Evolutionary conservation across 2,888 invertebrate genomes (phyloP), one percentile per base, ranked within the genome.

Genomic region (Diadegma fenestrale): DNA sequence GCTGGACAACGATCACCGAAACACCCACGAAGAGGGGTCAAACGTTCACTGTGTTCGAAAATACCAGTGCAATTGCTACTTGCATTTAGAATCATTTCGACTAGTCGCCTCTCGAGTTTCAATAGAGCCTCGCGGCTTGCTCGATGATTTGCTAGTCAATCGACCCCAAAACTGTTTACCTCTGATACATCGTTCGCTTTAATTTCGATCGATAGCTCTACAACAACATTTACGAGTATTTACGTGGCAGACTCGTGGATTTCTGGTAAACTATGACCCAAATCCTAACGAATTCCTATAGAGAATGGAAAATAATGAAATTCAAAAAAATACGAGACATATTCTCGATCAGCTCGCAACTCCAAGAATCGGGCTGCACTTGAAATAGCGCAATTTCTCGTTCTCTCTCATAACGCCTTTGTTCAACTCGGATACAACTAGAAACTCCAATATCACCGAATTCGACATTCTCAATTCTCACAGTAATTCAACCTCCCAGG

Each of bases 391-490:
- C 64, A 64, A 64, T 64, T 14, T 64, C 37, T n/a, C 64, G n/a
- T 37, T 37, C 8, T n/a, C 37, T 37, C 64, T n/a, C 64, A 10
- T 37, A 64, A 37, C 64, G n/a, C 37, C 37, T 37, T 64, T 64
- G 64, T 64, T 64, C 8, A 37, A 64, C 72, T 77, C 37, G 72
- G 43, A 66, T 45, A 26, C 43, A 68, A 22, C 17, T 26, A 26
- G 68, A 68, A 68, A 68, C 45, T 68, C 68, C 66, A 41, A 66
- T 22, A 26, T 45, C 68, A 45, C 26, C 45, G 22, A 45, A 43
- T 68, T 58, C 58, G 26, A 26, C 26, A 17, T 45, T 45, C 68
- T 43, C 43, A 68, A 68, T 45, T 68, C 68, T 45, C 68, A 45
- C 45, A 45, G 45, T 68, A 45, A 43, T 51, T n/a, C 48, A 26